Evolutionary conservation across 1,140 invertebrate species (phyloP), one percentile per base, ranked within the genome.

Genomic region (Neodiprion lecontei): DNA sequence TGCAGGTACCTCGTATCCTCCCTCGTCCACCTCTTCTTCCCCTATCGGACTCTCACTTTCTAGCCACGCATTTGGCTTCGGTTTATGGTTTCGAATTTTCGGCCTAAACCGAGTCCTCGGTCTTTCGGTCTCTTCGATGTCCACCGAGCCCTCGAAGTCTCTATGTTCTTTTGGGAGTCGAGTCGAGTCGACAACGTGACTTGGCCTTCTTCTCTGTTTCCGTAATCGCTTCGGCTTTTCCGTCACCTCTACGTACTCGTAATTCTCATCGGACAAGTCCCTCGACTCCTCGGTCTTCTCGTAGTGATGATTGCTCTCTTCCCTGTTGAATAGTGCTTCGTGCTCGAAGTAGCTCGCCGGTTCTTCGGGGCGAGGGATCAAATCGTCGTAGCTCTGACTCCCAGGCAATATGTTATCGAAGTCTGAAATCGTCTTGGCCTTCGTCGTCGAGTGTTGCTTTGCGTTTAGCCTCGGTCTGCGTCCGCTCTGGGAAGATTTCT

Each of bases 91-190:
- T 48, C 82, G 74, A 0, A 81, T 78, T 67, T 86, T 89, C 0
- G 78, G 0, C 48, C 77, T 82, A 1, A 74, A 65, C 8, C 79
- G 68, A 67, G 68, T 82, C 0, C 80, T 75, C 1, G 76, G 71
- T 68, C 83, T 86, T 11, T 78, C 79, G 1, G 78, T 50, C 0
- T 80, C 80, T 9, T 74, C 72, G 4, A 73, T 66, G 11, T 88
- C 81, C 17, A 66, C 66, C 11, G 72, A 72, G 2, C 82, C 78
- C 1, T 82, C 76, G 1, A 53, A 67, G n/a, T 80, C 77, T 7
- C 84, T 75, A 75, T 88, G 86, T 69, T 88, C 87, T 66, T 88
- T 89, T 0, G 80, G 82, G 0, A 85, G 69, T 48, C 80, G 83
- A 68, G 80, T 83, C 0, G 82, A 79, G 0, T 49, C 69, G 28